These are phyloP conservation scores for Hafferia zeledoni DNA, from an alignment of 2,797 vertebrate species.

Conservation along the genomic window DNA sequence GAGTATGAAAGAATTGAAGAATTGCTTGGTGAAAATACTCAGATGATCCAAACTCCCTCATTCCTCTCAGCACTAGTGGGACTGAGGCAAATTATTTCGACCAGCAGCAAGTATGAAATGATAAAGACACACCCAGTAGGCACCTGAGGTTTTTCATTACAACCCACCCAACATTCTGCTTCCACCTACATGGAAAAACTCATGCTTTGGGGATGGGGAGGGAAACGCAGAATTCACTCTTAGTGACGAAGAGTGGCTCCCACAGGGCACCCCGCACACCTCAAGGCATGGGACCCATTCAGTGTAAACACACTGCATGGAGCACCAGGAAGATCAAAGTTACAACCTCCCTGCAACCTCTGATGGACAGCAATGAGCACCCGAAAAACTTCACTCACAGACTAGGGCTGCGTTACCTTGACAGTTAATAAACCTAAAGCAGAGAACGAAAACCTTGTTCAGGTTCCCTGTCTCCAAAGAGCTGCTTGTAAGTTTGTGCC, in stretches of 20 bases:
- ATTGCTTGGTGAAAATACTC: not conserved
- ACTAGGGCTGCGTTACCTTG: not conserved
- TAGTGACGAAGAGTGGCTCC: not conserved
- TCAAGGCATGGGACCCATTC: not conserved
- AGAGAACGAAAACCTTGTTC: not conserved
- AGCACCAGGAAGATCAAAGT: not conserved
- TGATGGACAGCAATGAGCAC: not conserved
- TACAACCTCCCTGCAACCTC: not conserved
- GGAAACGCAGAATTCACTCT: not conserved
- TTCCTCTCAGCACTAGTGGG: fast-evolving
- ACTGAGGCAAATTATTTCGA: not conserved
- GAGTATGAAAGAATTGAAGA: not conserved
- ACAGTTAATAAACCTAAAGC: not conserved
- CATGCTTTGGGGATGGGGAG: not conserved
- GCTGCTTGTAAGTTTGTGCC: not conserved
- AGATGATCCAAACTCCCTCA: not conserved
- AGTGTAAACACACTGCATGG: fast-evolving
- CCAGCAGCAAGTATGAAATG: not conserved
- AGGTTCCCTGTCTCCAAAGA: not conserved
- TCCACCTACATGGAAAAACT: fast-evolving
- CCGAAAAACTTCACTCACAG: not conserved
- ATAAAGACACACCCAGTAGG: not conserved
- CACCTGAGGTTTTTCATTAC: not conserved
- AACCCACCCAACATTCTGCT: not conserved
- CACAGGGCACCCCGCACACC: fast-evolving